Conservation (phyloP, 2,888 invertebrate species). For the Melitaea athalia region DNA sequence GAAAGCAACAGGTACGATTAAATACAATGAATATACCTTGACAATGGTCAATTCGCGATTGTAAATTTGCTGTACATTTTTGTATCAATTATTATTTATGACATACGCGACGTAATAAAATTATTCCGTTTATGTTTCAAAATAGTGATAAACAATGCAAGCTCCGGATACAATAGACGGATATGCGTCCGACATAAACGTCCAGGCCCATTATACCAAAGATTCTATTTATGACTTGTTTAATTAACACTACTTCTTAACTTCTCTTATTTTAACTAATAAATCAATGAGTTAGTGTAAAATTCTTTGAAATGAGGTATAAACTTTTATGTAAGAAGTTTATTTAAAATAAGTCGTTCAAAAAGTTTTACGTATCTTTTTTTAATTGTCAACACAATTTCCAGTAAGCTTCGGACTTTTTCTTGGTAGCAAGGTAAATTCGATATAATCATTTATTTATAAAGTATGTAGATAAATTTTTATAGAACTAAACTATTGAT, state of each 20-base stretch:
- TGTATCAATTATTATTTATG: neutral
- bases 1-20: neutral
- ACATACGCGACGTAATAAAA: slow-evolving; percentile 28
- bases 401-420: no score
- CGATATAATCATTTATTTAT: no score
- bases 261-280: neutral
- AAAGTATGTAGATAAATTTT: no score
- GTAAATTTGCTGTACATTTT: neutral
- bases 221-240: slow-evolving; percentile 56
- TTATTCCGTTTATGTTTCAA: slow-evolving; percentile 55
- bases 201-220: slow-evolving; percentile 61
- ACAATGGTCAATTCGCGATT: neutral
- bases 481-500: no score
- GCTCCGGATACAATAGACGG: slow-evolving; percentile 69
- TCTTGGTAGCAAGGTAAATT: no score
- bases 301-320: neutral
- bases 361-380: no score
- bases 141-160: slow-evolving; percentile 53
- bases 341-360: no score
- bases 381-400: no score
- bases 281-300: neutral
- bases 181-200: slow-evolving; percentile 64
- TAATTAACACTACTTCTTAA: slow-evolving; percentile 36
- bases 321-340: neutral
- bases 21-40: neutral